These are phyloP conservation scores for Drosophila repletoides DNA, from an alignment of 1,140 invertebrate genomes.

Conservation along the genomic window DNA sequence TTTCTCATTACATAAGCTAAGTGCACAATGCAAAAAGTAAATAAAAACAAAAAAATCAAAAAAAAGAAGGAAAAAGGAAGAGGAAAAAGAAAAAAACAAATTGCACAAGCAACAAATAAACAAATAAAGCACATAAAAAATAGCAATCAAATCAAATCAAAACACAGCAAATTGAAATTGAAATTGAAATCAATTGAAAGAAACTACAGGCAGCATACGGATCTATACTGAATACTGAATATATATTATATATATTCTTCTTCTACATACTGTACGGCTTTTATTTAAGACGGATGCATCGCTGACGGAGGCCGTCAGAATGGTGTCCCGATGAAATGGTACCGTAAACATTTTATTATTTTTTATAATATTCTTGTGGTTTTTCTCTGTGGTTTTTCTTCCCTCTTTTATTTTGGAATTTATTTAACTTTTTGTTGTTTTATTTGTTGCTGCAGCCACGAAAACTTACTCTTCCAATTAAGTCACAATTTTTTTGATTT, in stretches of 20 bases:
- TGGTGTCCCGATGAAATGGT: constrained; percentile 80
- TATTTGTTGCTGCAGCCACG: constrained; percentile 9
- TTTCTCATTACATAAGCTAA: constrained; percentile 55
- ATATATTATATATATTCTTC: too few species aligned
- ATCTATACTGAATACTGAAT: too few species aligned
- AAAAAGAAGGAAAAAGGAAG: neutral
- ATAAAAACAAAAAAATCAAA: constrained; percentile 3
- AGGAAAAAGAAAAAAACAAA: constrained; percentile 1
- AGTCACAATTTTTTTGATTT: constrained; percentile 32
- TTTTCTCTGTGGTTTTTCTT: constrained; percentile 4
- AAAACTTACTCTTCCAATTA: constrained; percentile 60
- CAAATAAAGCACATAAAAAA: constrained; percentile 13
- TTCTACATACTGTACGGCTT: constrained; percentile 73
- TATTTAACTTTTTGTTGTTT: neutral
- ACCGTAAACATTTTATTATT: constrained; percentile 73
- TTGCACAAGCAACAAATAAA: constrained; percentile 30
- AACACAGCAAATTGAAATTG: constrained; percentile 14
- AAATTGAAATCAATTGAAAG: constrained; percentile 71
- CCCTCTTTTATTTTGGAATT: constrained; percentile 10
- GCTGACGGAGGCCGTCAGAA: constrained; percentile 77
- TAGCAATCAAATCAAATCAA: constrained; percentile 42
- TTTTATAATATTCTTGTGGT: constrained; percentile 1
- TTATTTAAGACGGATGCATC: constrained; percentile 81
- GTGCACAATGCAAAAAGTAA: constrained; percentile 12
- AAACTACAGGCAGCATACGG: neutral